Percentiles rank a stretch among this genome's conserved stretches.
Evolutionary conservation across 2,888 invertebrate species (phyloP).

Genomic region (Aradus depressus): DNA sequence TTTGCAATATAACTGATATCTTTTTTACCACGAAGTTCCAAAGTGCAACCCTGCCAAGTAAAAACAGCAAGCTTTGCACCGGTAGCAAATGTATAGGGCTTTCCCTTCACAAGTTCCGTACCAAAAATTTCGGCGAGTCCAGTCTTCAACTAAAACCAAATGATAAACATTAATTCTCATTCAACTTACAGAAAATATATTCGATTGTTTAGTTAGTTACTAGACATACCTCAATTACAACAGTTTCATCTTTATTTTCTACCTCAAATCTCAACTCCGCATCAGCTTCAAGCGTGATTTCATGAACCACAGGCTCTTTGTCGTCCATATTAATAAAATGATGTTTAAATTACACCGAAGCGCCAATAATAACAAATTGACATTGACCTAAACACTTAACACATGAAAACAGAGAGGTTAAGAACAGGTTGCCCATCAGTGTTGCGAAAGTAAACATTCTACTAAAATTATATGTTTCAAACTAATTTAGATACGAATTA

Average conservation of each 20-base stretch:
- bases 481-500: no score
- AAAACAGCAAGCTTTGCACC: conserved; percentile 93
- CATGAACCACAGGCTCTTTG: conserved; percentile 26
- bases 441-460: no score
- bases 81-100: conserved; percentile 75
- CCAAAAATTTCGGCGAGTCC: conserved; percentile 96
- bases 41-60: conserved; percentile 87
- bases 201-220: neutral
- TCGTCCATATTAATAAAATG: no score
- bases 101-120: conserved; percentile 86
- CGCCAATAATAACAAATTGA: no score
- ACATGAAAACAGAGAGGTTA: no score
- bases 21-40: conserved; percentile 76
- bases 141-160: conserved; percentile 54
- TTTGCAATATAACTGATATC: conserved; percentile 91
- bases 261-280: conserved; percentile 91
- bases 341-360: no score
- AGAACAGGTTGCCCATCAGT: no score
- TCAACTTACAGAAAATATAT: conserved; percentile 21
- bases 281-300: conserved; percentile 55
- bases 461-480: no score
- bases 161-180: conserved; percentile 5
- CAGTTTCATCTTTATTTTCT: conserved; percentile 74
- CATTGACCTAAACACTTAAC: no score
- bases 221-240: conserved; percentile 55